Evolutionary conservation across 2,113 vertebrate genomes (phyloP), one percentile per base, ranked within the genome.

Genomic region (Orycteropus afer): DNA sequence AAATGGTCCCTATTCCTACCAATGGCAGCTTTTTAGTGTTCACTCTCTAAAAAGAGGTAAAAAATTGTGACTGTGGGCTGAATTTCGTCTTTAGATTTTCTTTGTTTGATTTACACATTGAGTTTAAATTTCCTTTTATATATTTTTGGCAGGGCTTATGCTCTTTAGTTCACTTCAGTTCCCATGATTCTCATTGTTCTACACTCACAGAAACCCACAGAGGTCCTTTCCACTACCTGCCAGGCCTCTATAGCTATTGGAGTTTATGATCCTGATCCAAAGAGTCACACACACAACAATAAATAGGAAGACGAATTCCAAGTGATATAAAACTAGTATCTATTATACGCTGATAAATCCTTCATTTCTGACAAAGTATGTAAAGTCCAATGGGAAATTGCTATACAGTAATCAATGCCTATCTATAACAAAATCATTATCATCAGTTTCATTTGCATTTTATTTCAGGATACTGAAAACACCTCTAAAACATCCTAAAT

Each of bases 381-480:
- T 57, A 47, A 91, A 91, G 18, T 55, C 32, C 61, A 90, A 14
- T 53, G 4, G 84, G 37, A 85, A 83, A 87, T 45, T 69, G 2
- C 15, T 55, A 47, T 5, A 74, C 5, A 69, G 23, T 84, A 59
- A 59, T 71, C 10, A 7, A 67, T 85, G 40, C 18, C 20, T 61
- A 5, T 88, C 4, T 45, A 40, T 86, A 29, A 96, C 59, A 57
- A 92, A 89, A 76, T 49, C 29, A 63, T 76, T 47, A 78, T 67
- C 49, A 29, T 17, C 40, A 40, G 29, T 32, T 53, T 95, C 23
- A 47, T 97, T 98, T 97, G 73, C 57, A 76, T 92, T 97, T 90
- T 97, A 17, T 98, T 98, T 89, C 97, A 98, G 98, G 97, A 97
- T 96, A 97, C 97, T 89, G 90, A 97, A 83, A 94, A 95, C n/a